Evolutionary conservation across 2,888 invertebrate species (phyloP).

Genomic region (Adelognathus sp.): DNA sequence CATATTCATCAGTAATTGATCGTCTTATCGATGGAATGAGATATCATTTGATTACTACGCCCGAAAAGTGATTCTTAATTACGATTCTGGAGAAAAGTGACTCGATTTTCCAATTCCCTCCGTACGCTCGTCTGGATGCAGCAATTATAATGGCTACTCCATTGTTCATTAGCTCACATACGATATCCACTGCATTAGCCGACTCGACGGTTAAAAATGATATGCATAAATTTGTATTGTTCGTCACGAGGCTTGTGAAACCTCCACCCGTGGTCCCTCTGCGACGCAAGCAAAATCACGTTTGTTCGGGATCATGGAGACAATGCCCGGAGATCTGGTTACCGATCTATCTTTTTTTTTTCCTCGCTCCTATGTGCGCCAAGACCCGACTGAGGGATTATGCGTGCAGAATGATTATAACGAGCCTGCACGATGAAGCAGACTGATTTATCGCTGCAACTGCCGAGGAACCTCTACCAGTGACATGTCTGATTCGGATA

Average conservation of each 20-base stretch:
- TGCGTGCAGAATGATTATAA: not conserved
- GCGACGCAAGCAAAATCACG: constrained; percentile 10
- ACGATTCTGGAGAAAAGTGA: not conserved
- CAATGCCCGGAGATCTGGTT: constrained; percentile 48
- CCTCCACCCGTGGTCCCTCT: not conserved
- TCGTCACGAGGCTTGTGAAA: constrained; percentile 27
- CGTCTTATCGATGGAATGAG: not conserved
- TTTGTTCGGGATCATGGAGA: constrained; percentile 40
- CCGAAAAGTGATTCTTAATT: not conserved
- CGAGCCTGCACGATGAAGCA: not conserved
- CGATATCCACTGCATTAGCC: not conserved
- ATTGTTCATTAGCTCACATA: constrained; percentile 2
- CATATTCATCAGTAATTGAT: not conserved
- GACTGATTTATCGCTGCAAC: not conserved
- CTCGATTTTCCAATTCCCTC: not conserved
- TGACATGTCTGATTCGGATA: not conserved
- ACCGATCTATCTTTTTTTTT: constrained; percentile 42
- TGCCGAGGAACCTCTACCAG: not conserved
- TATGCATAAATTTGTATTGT: constrained; percentile 28
- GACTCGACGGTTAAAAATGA: constrained; percentile 20
- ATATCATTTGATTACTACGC: not conserved
- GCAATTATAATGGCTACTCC: not conserved
- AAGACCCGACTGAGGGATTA: constrained; percentile 11
- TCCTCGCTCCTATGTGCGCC: constrained; percentile 18
- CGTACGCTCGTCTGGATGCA: not conserved